These are phyloP conservation scores for Lampropteryx suffumata DNA, from an alignment of 2,888 invertebrate species.

Conservation along the genomic window DNA sequence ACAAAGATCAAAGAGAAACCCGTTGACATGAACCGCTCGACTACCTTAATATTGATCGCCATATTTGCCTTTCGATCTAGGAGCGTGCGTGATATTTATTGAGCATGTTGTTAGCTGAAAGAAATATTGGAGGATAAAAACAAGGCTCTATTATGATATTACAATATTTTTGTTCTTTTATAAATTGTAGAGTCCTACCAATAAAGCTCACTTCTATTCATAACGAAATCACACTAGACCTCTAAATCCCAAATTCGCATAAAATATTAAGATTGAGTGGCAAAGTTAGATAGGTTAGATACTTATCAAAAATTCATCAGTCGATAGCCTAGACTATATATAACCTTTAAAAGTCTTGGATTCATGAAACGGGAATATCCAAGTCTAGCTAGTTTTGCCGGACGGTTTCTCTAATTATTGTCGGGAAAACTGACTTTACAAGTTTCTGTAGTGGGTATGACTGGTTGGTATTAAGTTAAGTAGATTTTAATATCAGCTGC, in stretches of 20 bases:
- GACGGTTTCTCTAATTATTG: conserved; percentile 4
- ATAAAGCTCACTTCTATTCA: conserved; percentile 1
- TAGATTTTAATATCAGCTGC: background rate
- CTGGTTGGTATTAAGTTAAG: background rate
- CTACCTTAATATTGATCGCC: no score
- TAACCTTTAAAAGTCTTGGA: no score
- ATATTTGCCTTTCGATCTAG: no score
- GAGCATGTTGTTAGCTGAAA: no score
- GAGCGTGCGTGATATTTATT: no score
- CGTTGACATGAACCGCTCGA: no score
- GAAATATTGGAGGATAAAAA: no score
- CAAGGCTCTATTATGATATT: no score
- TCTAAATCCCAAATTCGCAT: conserved; percentile 6
- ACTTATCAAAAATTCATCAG: conserved; percentile 20
- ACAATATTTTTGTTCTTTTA: no score
- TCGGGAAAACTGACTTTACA: conserved; percentile 5
- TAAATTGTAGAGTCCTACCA: no score
- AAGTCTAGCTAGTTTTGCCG: background rate
- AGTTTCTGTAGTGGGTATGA: conserved; percentile 9
- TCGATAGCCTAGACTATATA: conserved; percentile 5
- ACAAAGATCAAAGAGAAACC: no score
- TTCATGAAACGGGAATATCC: conserved; percentile 1
- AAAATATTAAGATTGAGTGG: conserved; percentile 21
- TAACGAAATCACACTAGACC: conserved; percentile 21
- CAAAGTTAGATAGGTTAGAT: conserved; percentile 23